Percentiles rank a stretch among this genome's conserved stretches.
Evolutionary conservation across 2,888 invertebrate species (phyloP).

Genomic region (Mellilla xanthometata): DNA sequence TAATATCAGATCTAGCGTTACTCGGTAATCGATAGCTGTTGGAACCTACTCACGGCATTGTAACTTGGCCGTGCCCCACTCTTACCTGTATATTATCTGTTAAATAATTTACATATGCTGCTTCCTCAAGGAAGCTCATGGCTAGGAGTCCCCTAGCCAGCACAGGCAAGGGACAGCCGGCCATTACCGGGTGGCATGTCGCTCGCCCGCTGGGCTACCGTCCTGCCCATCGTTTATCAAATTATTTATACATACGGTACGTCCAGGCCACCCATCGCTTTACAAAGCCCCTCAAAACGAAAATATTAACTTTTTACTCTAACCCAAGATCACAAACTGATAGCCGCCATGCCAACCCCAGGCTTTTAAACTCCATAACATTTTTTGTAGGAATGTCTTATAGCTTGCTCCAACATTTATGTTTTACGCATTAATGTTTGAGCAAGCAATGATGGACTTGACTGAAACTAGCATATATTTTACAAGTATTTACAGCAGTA

Average conservation of each 20-base stretch:
- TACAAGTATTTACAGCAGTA: no score
- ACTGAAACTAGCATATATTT: no score
- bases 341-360: constrained; percentile 5
- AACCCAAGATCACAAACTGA: constrained; percentile 22
- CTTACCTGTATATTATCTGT: neutral
- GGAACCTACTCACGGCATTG: neutral
- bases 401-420: no score
- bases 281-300: constrained; percentile 41
- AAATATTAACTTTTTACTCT: constrained; percentile 30
- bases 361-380: neutral
- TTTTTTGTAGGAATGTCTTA: neutral
- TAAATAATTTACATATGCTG: neutral
- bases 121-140: constrained; percentile 14
- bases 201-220: constrained; percentile 65
- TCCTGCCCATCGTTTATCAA: constrained; percentile 62
- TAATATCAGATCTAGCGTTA: no score
- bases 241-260: constrained; percentile 60
- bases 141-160: constrained; percentile 32
- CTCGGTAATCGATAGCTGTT: constrained; percentile 19
- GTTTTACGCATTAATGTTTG: no score
- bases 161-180: constrained; percentile 39
- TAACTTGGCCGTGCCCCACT: constrained; percentile 1
- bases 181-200: constrained; percentile 51
- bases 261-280: constrained; percentile 51
- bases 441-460: no score